Conservation (phyloP, 2,888 invertebrate species). For the Eudemis profundana region DNA sequence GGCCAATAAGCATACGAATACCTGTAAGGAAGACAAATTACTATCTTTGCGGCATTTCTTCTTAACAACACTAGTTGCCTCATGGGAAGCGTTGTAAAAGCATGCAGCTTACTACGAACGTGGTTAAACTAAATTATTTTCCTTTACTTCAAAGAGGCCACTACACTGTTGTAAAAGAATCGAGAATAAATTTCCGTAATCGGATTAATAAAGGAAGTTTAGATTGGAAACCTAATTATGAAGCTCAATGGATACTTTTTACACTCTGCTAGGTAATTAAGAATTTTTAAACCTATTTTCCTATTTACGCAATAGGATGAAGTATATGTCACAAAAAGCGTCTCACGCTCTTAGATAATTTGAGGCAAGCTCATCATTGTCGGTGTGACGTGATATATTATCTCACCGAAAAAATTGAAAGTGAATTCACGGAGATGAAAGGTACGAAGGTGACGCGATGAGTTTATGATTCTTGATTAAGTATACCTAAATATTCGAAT, state of each 20-base stretch:
- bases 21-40: conserved; percentile 61
- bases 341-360: conserved; percentile 31
- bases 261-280: conserved; percentile 5
- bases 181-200: too few relatives aligned
- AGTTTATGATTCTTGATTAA: background rate
- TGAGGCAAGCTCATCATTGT: conserved; percentile 16
- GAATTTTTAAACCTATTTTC: conserved; percentile 7
- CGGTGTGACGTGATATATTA: conserved; percentile 31
- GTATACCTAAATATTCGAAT: conserved; percentile 23
- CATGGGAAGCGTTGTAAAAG: too few relatives aligned
- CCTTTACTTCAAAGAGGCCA: too few relatives aligned
- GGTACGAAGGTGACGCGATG: conserved; percentile 14
- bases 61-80: too few relatives aligned
- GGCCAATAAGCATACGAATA: conserved; percentile 78
- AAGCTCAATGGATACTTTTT: background rate
- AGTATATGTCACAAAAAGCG: conserved; percentile 25
- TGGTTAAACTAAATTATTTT: too few relatives aligned
- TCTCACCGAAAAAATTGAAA: conserved; percentile 37
- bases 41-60: too few relatives aligned
- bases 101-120: too few relatives aligned
- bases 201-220: too few relatives aligned
- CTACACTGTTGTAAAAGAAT: too few relatives aligned
- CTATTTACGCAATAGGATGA: background rate
- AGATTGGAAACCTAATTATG: too few relatives aligned
- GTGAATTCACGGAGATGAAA: conserved; percentile 28